Percentiles rank a stretch among this genome's conserved stretches.
Conservation (phyloP, 2,888 invertebrate species). For the Lottia scabra region DNA sequence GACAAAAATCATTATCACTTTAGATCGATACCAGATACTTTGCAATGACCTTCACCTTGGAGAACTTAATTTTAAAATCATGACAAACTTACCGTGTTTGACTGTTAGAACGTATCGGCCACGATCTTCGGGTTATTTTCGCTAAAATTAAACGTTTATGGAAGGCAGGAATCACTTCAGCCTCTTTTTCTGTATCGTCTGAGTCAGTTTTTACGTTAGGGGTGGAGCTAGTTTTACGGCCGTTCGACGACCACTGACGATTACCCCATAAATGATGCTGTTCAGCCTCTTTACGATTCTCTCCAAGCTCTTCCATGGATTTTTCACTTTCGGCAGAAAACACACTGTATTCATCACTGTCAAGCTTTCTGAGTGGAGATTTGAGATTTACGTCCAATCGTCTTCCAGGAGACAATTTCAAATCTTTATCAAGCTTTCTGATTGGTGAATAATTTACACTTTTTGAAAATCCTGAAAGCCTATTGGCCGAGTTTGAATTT, state of each 20-base stretch:
- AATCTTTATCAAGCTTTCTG: too few species aligned
- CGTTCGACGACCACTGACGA: neutral
- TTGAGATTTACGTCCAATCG: too few species aligned
- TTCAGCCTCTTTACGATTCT: neutral
- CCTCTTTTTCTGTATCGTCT: neutral
- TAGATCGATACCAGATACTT: too few species aligned
- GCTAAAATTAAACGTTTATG: constrained; percentile 2
- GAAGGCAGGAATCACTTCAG: neutral
- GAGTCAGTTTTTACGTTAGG: neutral
- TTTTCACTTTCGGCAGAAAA: neutral
- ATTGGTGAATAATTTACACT: neutral
- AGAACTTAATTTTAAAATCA: too few species aligned
- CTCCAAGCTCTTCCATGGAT: neutral
- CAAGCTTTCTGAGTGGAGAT: neutral
- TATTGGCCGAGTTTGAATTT: neutral
- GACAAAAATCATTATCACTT: too few species aligned
- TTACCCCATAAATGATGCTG: constrained; percentile 14
- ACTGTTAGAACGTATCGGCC: neutral
- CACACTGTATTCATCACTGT: neutral
- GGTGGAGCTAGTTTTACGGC: neutral
- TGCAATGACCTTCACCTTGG: too few species aligned
- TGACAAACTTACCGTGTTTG: neutral
- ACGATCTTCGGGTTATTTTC: neutral
- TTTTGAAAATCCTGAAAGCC: neutral
- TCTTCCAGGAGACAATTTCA: too few species aligned